These are phyloP conservation scores for Montifringilla adamsi DNA, from an alignment of 2,113 vertebrate species.

Conservation along the genomic window DNA sequence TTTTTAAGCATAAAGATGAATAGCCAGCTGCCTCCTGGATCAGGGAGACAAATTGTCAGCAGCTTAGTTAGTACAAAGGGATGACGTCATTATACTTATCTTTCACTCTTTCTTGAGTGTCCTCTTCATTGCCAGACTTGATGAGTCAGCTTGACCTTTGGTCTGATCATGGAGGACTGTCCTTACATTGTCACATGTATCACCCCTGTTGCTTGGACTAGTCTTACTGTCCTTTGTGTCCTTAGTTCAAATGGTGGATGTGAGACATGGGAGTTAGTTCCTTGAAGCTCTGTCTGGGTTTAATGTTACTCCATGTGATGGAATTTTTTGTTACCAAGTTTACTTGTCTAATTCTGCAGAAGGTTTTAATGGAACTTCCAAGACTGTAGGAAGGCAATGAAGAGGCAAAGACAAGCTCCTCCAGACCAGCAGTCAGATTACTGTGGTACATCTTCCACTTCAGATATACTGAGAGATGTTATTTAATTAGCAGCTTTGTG, in stretches of 20 bases:
- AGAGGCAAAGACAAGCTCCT: not conserved
- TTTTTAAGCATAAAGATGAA: not conserved
- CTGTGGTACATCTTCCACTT: not conserved
- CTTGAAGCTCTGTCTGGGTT: not conserved
- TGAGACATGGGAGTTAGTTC: not conserved
- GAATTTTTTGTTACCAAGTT: not conserved
- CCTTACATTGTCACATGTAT: not conserved
- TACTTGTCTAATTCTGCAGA: not conserved
- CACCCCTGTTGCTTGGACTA: not conserved
- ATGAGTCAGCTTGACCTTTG: not conserved
- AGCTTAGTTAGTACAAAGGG: not conserved
- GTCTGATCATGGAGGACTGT: not conserved
- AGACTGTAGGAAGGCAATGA: not conserved
- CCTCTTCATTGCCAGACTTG: not conserved
- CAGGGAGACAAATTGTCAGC: not conserved
- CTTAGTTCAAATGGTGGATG: not conserved
- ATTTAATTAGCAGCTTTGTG: not conserved
- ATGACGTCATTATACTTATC: not conserved
- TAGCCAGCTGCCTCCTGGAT: not conserved
- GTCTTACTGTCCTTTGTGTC: not conserved
- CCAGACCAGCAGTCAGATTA: not conserved
- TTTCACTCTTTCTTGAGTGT: not conserved
- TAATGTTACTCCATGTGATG: not conserved
- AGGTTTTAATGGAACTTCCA: not conserved
- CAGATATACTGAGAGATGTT: not conserved